Percentiles rank a stretch among this genome's conserved stretches.
Conservation (phyloP, 2,888 invertebrate genomes). For the Heliconius sara region DNA sequence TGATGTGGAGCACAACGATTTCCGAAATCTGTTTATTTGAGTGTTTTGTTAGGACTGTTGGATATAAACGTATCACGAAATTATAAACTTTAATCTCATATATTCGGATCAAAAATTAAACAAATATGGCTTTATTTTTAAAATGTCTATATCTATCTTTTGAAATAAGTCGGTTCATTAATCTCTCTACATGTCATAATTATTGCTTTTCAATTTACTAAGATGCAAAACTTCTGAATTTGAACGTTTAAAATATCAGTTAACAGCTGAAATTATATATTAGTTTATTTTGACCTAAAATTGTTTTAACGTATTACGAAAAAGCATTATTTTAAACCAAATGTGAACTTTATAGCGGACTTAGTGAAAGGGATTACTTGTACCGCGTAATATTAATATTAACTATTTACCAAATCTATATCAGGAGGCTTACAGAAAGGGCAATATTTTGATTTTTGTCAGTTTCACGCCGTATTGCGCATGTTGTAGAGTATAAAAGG, state of each 20-base stretch:
- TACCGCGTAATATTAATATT: too few relatives aligned
- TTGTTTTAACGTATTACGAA: not conserved
- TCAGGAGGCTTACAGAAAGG: too few relatives aligned
- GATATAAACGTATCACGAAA: conserved; percentile 28
- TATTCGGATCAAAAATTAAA: conserved; percentile 3
- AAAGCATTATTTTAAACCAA: too few relatives aligned
- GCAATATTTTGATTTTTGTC: too few relatives aligned
- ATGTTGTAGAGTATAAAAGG: too few relatives aligned
- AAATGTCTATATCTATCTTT: not conserved
- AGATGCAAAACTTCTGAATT: not conserved
- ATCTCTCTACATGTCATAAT: not conserved
- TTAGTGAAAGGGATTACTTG: too few relatives aligned
- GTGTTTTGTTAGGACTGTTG: conserved; percentile 36
- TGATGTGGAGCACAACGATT: conserved; percentile 22
- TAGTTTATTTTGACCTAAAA: not conserved
- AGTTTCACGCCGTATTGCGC: too few relatives aligned
- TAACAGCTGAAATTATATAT: not conserved
- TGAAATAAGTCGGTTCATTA: not conserved
- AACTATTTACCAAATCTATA: too few relatives aligned
- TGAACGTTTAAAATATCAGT: not conserved
- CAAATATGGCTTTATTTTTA: not conserved
- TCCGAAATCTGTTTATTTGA: conserved; percentile 32
- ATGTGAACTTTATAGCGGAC: too few relatives aligned
- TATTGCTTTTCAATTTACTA: not conserved
- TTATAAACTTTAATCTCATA: conserved; percentile 27